A percentile compares a stretch with the other conserved stretches of the same genome.
Evolutionary conservation across 1,140 invertebrate species (phyloP).

Genomic region (Anastatus disparis): DNA sequence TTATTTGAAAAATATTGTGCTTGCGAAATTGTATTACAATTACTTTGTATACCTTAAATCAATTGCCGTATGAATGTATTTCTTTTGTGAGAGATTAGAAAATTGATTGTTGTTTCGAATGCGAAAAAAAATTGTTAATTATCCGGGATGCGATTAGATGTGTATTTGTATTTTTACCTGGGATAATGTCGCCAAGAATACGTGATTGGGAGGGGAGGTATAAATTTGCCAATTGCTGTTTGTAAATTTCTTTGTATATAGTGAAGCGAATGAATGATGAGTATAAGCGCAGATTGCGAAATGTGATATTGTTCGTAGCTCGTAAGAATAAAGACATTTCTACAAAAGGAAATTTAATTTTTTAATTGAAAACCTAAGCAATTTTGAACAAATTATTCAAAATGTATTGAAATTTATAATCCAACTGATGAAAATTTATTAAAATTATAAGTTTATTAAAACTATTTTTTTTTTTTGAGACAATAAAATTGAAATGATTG

Average conservation of each 20-base stretch:
- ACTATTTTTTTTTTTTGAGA: too few relatives aligned
- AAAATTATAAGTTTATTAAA: too few relatives aligned
- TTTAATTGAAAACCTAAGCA: neutral
- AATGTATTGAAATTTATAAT: too few relatives aligned
- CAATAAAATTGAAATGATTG: too few relatives aligned
- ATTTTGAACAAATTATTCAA: too few relatives aligned
- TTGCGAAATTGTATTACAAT: too few relatives aligned
- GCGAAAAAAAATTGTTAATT: too few relatives aligned
- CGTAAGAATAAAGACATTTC: conserved; percentile 24
- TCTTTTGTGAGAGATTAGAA: neutral
- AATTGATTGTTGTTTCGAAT: neutral
- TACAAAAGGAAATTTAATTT: conserved; percentile 11
- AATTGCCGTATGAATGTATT: neutral
- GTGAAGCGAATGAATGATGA: conserved; percentile 13
- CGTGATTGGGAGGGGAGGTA: neutral
- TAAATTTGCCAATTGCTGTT: conserved; percentile 20
- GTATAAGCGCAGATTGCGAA: conserved; percentile 1
- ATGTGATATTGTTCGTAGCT: conserved; percentile 36
- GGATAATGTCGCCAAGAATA: neutral
- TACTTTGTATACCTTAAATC: too few relatives aligned
- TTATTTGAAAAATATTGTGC: neutral
- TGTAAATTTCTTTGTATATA: conserved; percentile 29
- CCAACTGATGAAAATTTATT: too few relatives aligned
- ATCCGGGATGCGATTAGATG: neutral
- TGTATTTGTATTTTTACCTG: conserved; percentile 6